Base-by-base conservation (phyloP, 1,140 invertebrate species). In the Phocides pigmalion region DNA sequence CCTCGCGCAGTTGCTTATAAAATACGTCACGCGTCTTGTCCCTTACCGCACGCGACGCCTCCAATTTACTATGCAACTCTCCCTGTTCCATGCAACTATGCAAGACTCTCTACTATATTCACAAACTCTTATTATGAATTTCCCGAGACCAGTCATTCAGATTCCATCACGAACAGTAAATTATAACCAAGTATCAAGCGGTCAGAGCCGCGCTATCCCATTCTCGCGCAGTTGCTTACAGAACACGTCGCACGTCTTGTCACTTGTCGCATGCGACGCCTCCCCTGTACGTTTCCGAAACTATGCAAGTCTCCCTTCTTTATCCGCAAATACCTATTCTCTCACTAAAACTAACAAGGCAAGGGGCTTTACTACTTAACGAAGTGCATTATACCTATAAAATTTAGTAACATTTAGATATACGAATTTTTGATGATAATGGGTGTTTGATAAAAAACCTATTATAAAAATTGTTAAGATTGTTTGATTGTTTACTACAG, bases 201-300 rank as follows among this genome's bases (percentile, higher is more conserved):
- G 11, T 9, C 39, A 58, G 0, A 12, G 35, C 51, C 70, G 28
- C 46, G 70, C 14, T 83, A 77, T 22, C 62, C 49, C 22, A 53
- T 41, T 62, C 67, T 69, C 66, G 64, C 74, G 69, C 71, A 64
- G 72, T 78, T 81, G 74, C 84, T 85, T 87, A 84, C 82, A 79
- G 74, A 62, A 73, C 76, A 79, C 74, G 73, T 82, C 79, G 75
- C 74, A 64, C 54, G 75, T 79, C 81, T 83, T 84, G 87, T 87
- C 84, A 88, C 74, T 82, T 84, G 81, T 85, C 84, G 74, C 79
- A 81, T 75, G 76, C 76, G 74, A 81, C 76, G 72, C 75, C 75
- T 64, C 66, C 78, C 75, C 68, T 72, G 68, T 73, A 70, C 68
- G 69, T 62, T 53, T 62, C 68, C 70, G 76, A 72, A 79, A 78